phyloP scores from a whole-genome alignment of 2,797 vertebrate genomes.

The Centropyge bicolor region DNA sequence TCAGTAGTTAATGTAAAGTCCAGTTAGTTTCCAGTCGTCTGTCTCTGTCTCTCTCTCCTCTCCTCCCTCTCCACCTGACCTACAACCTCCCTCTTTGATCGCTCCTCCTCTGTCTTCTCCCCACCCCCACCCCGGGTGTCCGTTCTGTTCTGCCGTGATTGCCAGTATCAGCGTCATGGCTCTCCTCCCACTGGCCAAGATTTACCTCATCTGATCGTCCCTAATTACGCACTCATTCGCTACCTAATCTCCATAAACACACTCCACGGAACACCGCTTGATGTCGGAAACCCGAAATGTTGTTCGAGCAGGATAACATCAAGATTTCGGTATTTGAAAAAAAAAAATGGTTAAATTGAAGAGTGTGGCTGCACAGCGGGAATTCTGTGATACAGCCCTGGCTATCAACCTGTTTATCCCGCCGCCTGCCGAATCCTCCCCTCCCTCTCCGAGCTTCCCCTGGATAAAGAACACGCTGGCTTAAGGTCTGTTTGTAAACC shows the following conservation, averaged over 20 bases:
- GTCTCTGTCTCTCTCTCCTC: not conserved
- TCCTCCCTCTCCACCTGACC: not conserved
- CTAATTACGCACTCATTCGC: constrained; percentile 64
- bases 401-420: constrained; percentile 51
- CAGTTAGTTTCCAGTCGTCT: not conserved
- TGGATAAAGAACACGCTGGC: constrained; percentile 34
- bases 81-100: constrained; percentile 23
- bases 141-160: constrained; percentile 55
- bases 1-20: constrained; percentile 28
- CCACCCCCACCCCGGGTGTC: constrained; percentile 14
- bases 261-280: constrained; percentile 36
- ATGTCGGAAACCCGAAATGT: constrained; percentile 43
- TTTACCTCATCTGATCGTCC: constrained; percentile 60
- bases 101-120: constrained; percentile 25
- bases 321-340: constrained; percentile 40
- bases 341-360: constrained; percentile 26
- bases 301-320: constrained; percentile 52
- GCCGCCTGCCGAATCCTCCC: constrained; percentile 12
- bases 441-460: constrained; percentile 36
- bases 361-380: constrained; percentile 41
- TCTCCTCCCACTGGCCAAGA: constrained; percentile 64
- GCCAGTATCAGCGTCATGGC: constrained; percentile 49
- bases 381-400: constrained; percentile 38
- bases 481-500: constrained; percentile 51
- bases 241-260: constrained; percentile 70